phyloP scores from a whole-genome alignment of 1,140 invertebrate genomes.

The Bilobella aurantiaca region DNA sequence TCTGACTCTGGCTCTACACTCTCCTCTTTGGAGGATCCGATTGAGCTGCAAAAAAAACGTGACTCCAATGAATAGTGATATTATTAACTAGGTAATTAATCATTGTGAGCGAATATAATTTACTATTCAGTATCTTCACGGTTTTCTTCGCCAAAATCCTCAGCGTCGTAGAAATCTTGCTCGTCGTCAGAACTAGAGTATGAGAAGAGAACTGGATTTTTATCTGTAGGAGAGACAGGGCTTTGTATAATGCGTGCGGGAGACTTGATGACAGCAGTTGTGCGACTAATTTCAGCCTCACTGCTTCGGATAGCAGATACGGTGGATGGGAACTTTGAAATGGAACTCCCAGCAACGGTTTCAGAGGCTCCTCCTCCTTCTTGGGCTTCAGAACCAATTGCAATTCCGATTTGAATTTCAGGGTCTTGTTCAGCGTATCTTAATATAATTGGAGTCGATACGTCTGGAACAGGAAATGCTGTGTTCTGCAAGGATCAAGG shows the following conservation, averaged over 20 bases:
- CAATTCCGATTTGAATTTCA: slow-evolving; percentile 30
- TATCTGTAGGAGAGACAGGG: slow-evolving; percentile 45
- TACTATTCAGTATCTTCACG: not conserved
- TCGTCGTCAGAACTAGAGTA: slow-evolving; percentile 91
- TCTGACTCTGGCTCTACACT: not conserved
- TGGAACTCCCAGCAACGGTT: not conserved
- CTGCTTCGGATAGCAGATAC: no score
- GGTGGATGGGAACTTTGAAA: not conserved
- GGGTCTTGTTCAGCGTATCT: slow-evolving; percentile 27
- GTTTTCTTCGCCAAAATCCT: slow-evolving; percentile 43
- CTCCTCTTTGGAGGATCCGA: not conserved
- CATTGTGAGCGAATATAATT: not conserved
- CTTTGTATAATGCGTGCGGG: slow-evolving; percentile 46
- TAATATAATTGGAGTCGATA: slow-evolving; percentile 38
- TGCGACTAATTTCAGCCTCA: not conserved
- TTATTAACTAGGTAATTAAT: not conserved
- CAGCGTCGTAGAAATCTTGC: slow-evolving; percentile 92
- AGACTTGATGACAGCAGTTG: slow-evolving; percentile 1
- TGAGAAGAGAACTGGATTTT: slow-evolving; percentile 51
- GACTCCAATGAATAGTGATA: not conserved
- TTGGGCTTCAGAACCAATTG: slow-evolving; percentile 24
- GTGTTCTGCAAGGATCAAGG: slow-evolving; percentile 56
- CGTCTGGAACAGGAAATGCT: slow-evolving; percentile 72
- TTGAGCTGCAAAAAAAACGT: not conserved
- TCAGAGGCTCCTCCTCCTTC: slow-evolving; percentile 12